Base-by-base conservation (phyloP, 1,140 invertebrate species). In the Euwallacea similis region DNA sequence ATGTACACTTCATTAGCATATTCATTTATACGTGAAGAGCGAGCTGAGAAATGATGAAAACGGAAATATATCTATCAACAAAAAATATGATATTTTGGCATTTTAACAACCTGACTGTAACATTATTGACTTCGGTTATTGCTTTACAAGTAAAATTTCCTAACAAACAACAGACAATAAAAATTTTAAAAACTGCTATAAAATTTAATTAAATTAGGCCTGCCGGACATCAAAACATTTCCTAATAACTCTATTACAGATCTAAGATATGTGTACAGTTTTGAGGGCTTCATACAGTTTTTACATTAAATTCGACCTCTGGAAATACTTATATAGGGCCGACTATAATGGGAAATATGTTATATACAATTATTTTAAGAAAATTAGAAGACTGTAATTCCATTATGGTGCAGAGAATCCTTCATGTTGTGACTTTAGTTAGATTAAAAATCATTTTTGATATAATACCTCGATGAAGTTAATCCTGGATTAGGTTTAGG, bases 261-360 rank as follows among this genome's bases (percentile, higher is more conserved):
- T 33, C 21, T 33, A 50, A 13, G 46, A 50, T 50, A 50, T 50
- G 46, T 50, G 46, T 50, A 50, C 46, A 50, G 46, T 10, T 50
- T 50, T 13, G 9, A 10, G 9, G 46, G 9, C 9, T 50, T 50
- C 13, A 50, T 50, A 50, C 21, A 33, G 21, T 11, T 50, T 50
- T 50, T 13, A 10, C 13, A 50, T 50, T 50, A 50, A 50, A 50
- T 50, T 50, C 46, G 21, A 33, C 21, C 21, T 33, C 21, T 33
- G 21, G 21, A 33, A 33, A 33, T 33, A 33, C 21, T 33, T 33
- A 33, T 33, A 33, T 33, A 33, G 21, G 21, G 4, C 4, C 21
- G 21, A 33, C 21, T 33, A 33, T 33, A 33, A 33, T 33, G 21
- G 21, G 21, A 33, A 33, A 33, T 4, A 33, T 33, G 21, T 33